phyloP scores from a whole-genome alignment of 2,888 invertebrate species.

The Machimus atricapillus region DNA sequence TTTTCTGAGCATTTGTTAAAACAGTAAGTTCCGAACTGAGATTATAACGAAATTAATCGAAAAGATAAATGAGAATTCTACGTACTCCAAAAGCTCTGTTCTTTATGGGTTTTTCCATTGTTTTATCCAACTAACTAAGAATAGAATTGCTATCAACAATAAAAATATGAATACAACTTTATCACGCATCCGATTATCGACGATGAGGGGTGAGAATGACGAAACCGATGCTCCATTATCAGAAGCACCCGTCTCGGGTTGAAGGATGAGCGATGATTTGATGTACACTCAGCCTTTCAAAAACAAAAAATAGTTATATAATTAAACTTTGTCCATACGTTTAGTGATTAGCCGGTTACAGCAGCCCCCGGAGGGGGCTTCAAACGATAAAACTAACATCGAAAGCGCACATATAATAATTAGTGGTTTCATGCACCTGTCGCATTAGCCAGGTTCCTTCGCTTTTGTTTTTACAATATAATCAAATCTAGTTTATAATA shows the following conservation, averaged over 20 bases:
- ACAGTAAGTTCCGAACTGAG: neutral
- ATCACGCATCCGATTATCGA: neutral
- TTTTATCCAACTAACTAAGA: constrained; percentile 18
- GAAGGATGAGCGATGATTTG: neutral
- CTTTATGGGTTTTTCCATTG: neutral
- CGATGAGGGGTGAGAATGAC: neutral
- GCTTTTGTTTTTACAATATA: neutral
- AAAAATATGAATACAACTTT: neutral
- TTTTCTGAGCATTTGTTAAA: constrained; percentile 4
- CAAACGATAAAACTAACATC: constrained; percentile 25
- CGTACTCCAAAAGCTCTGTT: neutral
- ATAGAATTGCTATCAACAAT: neutral
- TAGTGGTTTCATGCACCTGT: neutral
- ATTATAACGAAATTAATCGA: neutral
- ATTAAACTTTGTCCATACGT: neutral
- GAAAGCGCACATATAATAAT: constrained; percentile 11
- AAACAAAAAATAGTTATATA: neutral
- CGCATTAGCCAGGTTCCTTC: neutral
- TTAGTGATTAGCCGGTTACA: neutral
- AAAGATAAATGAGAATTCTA: neutral
- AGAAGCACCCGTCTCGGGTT: neutral
- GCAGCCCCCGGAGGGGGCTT: neutral
- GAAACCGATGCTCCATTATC: neutral
- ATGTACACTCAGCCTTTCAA: neutral
- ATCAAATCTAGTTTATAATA: constrained; percentile 8